phyloP scores from a whole-genome alignment of 2,888 invertebrate species.

The Acrobasis consociella region DNA sequence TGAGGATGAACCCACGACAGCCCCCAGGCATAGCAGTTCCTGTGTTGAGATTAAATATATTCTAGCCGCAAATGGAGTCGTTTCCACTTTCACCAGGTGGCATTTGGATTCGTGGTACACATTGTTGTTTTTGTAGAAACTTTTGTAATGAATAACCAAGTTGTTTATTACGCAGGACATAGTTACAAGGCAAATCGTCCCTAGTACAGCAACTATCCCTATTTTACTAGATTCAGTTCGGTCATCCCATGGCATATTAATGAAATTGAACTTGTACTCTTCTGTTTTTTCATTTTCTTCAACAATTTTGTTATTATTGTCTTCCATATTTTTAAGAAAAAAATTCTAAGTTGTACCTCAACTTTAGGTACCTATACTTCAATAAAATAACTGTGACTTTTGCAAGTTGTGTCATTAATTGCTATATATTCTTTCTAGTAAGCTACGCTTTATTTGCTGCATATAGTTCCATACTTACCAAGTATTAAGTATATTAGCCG shows the following conservation, averaged over 20 bases:
- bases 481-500: no score
- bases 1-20: slow-evolving; percentile 54
- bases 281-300: slow-evolving; percentile 43
- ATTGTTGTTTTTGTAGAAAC: slow-evolving; percentile 31
- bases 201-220: slow-evolving; percentile 53
- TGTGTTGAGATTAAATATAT: slow-evolving; percentile 58
- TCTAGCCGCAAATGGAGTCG: slow-evolving; percentile 58
- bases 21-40: slow-evolving; percentile 66
- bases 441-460: no score
- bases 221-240: slow-evolving; percentile 60
- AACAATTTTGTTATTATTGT: slow-evolving; percentile 51
- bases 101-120: slow-evolving; percentile 50
- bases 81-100: slow-evolving; percentile 55
- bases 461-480: no score
- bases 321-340: slow-evolving; percentile 37
- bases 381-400: no score
- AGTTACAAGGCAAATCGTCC: slow-evolving; percentile 54
- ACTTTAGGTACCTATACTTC: no score
- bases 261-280: slow-evolving; percentile 58
- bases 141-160: slow-evolving; percentile 57
- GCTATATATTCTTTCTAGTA: no score
- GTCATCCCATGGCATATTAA: slow-evolving; percentile 69
- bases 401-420: no score
- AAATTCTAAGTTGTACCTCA: not conserved
- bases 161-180: slow-evolving; percentile 55